Conservation (phyloP, 2,888 invertebrate species). For the Aporophyla lueneburgensis region DNA sequence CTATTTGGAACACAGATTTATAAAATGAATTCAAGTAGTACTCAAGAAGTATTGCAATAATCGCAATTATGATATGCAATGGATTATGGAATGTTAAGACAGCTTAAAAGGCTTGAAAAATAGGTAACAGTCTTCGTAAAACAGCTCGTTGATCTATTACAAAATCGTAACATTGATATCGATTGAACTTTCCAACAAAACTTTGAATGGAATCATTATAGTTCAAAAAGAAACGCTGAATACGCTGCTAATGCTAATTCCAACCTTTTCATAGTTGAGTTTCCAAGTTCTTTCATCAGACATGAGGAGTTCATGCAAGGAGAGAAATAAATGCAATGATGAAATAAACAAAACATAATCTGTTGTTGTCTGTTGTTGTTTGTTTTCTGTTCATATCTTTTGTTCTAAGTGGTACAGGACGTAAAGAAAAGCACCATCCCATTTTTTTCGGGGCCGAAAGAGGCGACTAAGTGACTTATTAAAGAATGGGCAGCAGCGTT, state of each 20-base stretch:
- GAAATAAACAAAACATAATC: not conserved
- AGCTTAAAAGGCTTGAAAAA: not conserved
- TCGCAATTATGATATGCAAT: not conserved
- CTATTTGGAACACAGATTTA: not conserved
- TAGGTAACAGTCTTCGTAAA: not conserved
- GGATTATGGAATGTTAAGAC: not conserved
- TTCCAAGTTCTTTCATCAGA: conserved; percentile 21
- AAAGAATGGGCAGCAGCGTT: too few species aligned
- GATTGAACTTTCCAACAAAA: conserved; percentile 31
- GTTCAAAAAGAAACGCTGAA: conserved; percentile 42
- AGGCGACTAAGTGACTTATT: too few species aligned
- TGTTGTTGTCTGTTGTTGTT: too few species aligned
- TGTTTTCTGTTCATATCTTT: too few species aligned
- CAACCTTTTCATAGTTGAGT: conserved; percentile 38
- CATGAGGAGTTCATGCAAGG: not conserved
- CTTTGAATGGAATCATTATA: conserved; percentile 44
- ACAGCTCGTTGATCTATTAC: conserved; percentile 37
- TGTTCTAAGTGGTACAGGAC: too few species aligned
- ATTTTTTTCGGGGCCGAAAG: too few species aligned
- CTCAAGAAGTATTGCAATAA: not conserved
- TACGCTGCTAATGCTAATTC: conserved; percentile 47
- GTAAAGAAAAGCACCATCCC: too few species aligned
- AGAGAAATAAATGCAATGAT: not conserved
- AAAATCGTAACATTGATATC: conserved; percentile 39
- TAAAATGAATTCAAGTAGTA: not conserved